Base-by-base conservation (phyloP, 37 sponge, comb jelly and placozoan species). In the Bolinopsis microptera region DNA sequence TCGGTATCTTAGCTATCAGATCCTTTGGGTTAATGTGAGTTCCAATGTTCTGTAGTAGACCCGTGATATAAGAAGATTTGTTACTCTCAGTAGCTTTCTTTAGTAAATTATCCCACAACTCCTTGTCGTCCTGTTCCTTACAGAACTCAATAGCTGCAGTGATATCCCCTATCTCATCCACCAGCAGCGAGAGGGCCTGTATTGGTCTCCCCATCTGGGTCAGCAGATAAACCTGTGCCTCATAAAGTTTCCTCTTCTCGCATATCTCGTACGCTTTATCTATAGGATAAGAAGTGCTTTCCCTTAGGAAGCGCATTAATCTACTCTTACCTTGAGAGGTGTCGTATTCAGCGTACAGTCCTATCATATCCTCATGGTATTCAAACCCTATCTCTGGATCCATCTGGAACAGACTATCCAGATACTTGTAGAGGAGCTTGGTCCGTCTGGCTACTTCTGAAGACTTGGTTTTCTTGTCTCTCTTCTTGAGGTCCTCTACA, bases 101-200 rank as follows among this genome's bases (percentile, higher is more conserved):
- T n/a, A 98, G 95, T 5, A 97, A 92, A 9, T 94, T 93, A 16
- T 97, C 97, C 97, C 97, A 98, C 31, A 98, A 61, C 16, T 98
- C 99, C 1, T 96, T 95, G 72, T 98, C 99, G 30, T 95, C 95
- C 69, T 96, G 94, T 83, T 98, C 99, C 92, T 94, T 96, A 0
- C 95, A 95, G 94, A 98, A 97, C 76, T 95, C 94, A 30, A 98
- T 97, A 22, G 99, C 99, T 93, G 72, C 76, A 18, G 75, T 41
- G 25, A 97, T 96, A 82, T 98, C 95, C 36, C 94, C 88, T 13
- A 98, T 69, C 30, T 93, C 93, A 21, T 95, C 93, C 76, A 96
- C 96, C 38, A 98, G 95, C 16, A 95, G 92, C 61, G 93, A 36
- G 39, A 98, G 93, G 28, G 98, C 97, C 33, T 92, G 94, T 23